Percentiles rank a stretch among this genome's conserved stretches.
Conservation (phyloP, 23 tunicate genomes). For the Phallusia fumigata region DNA sequence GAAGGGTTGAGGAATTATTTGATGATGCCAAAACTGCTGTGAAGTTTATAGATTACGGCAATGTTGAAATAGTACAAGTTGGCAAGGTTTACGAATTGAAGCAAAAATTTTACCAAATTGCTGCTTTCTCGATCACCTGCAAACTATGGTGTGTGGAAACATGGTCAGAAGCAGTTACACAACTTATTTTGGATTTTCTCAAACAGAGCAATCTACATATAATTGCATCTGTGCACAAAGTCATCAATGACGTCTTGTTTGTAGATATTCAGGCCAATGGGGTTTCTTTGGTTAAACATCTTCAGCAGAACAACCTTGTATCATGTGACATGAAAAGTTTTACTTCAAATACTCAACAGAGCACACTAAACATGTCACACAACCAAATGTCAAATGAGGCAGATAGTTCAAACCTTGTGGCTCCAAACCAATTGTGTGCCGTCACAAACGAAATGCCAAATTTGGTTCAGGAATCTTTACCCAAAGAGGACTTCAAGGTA, state of each 20-base stretch:
- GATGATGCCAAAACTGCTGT: neutral
- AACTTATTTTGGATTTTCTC: neutral
- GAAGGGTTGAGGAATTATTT: neutral
- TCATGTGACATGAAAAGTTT: no score
- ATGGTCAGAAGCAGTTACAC: neutral
- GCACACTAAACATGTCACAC: no score
- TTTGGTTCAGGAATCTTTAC: neutral
- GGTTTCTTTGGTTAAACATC: neutral
- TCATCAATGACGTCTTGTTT: neutral
- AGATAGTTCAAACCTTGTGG: no score
- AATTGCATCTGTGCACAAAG: neutral
- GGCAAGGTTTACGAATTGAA: neutral
- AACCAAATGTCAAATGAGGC: no score
- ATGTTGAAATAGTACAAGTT: neutral
- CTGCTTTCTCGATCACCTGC: slow-evolving; percentile 2
- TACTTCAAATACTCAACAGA: no score
- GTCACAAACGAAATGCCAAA: neutral
- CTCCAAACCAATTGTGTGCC: no score
- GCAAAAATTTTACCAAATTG: neutral
- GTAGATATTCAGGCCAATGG: neutral
- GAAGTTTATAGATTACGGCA: neutral
- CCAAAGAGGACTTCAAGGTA: neutral
- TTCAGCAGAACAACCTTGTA: no score
- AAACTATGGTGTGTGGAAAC: neutral
- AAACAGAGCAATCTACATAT: neutral